Percentiles rank a stretch among this genome's conserved stretches.
These are phyloP conservation scores for Leptopilina boulardi DNA, from an alignment of 1,140 invertebrate genomes.

Conservation along the genomic window DNA sequence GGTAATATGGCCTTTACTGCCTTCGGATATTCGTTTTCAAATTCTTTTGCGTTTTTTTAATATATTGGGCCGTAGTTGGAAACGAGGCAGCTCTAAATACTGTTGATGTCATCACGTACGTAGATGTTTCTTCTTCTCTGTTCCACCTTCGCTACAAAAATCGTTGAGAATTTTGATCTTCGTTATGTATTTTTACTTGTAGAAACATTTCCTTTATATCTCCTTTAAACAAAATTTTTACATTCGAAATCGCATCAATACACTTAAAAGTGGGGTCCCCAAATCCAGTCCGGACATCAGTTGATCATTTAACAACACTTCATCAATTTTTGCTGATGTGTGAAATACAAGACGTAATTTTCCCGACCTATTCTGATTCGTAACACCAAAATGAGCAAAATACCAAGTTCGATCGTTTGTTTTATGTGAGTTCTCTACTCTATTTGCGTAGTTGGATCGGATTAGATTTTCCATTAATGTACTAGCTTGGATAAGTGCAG, in stretches of 20 bases:
- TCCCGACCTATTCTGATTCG: slow-evolving; percentile 50
- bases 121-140: background rate
- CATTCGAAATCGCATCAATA: background rate
- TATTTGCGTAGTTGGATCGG: slow-evolving; percentile 42
- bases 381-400: slow-evolving; percentile 55
- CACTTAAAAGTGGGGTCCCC: background rate
- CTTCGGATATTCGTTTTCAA: background rate
- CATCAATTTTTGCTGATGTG: background rate
- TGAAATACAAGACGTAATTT: slow-evolving; percentile 33
- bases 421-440: background rate
- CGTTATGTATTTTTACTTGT: background rate
- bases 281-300: background rate
- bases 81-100: background rate
- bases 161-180: background rate
- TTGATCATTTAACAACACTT: background rate
- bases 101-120: background rate
- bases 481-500: slow-evolving; percentile 59
- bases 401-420: slow-evolving; percentile 35
- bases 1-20: background rate
- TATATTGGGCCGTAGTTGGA: background rate
- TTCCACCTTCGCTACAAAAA: background rate
- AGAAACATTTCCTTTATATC: background rate
- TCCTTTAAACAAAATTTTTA: background rate
- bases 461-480: slow-evolving; percentile 55
- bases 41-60: background rate